These are phyloP conservation scores for Gymnothorax javanicus DNA, from an alignment of 2,797 vertebrate species.

Conservation along the genomic window DNA sequence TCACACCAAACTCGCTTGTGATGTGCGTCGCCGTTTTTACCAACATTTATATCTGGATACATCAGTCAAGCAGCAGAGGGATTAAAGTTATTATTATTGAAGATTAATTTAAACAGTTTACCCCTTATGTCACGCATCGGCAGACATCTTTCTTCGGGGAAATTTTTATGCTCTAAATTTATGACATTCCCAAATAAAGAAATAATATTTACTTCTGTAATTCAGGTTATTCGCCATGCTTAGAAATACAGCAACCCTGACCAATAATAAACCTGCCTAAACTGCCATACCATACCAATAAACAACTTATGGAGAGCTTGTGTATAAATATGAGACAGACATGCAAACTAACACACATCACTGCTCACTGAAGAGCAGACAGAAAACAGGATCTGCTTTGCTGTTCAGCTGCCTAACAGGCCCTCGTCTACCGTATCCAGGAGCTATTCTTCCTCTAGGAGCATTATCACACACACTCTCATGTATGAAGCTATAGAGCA, in stretches of 20 bases:
- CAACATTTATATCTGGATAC: background rate
- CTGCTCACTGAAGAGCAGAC: background rate
- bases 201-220: background rate
- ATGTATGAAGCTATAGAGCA: too few species aligned
- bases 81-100: slow-evolving; percentile 9
- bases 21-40: background rate
- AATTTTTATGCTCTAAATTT: background rate
- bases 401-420: too few species aligned
- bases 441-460: background rate
- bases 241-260: background rate
- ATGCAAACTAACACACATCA: background rate
- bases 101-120: slow-evolving; percentile 9
- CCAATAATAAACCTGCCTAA: background rate
- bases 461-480: too few species aligned
- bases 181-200: background rate
- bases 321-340: background rate
- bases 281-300: background rate
- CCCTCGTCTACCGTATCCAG: background rate
- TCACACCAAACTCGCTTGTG: background rate
- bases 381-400: background rate
- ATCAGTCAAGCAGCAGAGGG: background rate
- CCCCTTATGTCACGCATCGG: background rate
- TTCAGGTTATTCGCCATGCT: background rate
- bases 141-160: background rate
- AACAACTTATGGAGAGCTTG: background rate